These are phyloP conservation scores for Altica lythri DNA, from an alignment of 2,888 invertebrate species.

Conservation along the genomic window DNA sequence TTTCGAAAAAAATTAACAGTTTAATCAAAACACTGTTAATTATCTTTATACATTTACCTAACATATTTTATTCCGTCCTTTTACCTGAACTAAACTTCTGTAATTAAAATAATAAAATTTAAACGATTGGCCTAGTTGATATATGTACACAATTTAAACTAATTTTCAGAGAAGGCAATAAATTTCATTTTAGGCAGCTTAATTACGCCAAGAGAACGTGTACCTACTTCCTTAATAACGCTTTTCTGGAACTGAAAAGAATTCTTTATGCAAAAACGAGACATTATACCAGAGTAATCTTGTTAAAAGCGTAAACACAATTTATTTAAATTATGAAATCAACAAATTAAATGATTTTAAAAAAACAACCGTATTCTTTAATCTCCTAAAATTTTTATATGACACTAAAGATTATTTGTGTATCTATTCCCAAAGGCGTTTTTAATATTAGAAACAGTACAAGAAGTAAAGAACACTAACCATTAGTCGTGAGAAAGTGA, in stretches of 20 bases:
- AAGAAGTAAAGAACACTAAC: too few relatives aligned
- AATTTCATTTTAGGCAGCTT: slow-evolving; percentile 26
- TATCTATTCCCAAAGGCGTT: too few relatives aligned
- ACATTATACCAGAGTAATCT: slow-evolving; percentile 8
- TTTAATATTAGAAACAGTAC: too few relatives aligned
- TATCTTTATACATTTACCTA: too few relatives aligned
- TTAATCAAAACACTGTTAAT: slow-evolving; percentile 8
- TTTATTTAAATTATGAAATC: slow-evolving; percentile 10
- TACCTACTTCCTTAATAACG: slow-evolving; percentile 17
- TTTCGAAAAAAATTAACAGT: slow-evolving; percentile 40
- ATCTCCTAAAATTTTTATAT: too few relatives aligned
- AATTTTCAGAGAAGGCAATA: slow-evolving; percentile 25
- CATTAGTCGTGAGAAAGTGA: too few relatives aligned
- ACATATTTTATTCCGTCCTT: too few relatives aligned
- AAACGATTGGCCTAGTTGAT: neutral
- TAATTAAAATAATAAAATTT: neutral
- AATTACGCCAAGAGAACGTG: slow-evolving; percentile 25
- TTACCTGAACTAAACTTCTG: neutral
- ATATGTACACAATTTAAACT: slow-evolving; percentile 27
- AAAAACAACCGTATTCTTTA: too few relatives aligned
- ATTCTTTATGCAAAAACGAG: slow-evolving; percentile 1
- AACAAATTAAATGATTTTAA: too few relatives aligned
- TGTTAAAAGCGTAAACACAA: slow-evolving; percentile 9
- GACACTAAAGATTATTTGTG: too few relatives aligned
- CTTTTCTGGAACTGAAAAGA: slow-evolving; percentile 6